Evolutionary conservation across 1,140 invertebrate species (phyloP), one percentile per base, ranked within the genome.

Genomic region (Solen grandis): DNA sequence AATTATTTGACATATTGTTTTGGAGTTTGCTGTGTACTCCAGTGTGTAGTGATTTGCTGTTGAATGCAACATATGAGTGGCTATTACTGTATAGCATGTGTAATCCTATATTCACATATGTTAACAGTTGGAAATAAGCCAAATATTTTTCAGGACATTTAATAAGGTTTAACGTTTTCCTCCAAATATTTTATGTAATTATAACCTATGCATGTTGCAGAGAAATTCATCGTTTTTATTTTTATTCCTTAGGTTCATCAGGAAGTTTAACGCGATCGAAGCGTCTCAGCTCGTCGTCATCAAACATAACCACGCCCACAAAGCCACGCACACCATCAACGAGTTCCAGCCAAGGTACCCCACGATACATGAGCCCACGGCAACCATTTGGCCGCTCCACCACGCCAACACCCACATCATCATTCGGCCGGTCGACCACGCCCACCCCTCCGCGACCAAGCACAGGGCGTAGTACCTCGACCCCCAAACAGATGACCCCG

Each of bases 191-290:
- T n/a, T n/a, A n/a, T n/a, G n/a, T n/a, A n/a, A n/a, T n/a, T n/a
- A n/a, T n/a, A n/a, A n/a, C n/a, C n/a, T n/a, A n/a, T n/a, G n/a
- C n/a, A n/a, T n/a, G n/a, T n/a, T n/a, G n/a, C n/a, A n/a, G n/a
- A n/a, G n/a, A n/a, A n/a, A n/a, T n/a, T n/a, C n/a, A n/a, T n/a
- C n/a, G n/a, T n/a, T n/a, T n/a, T n/a, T n/a, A n/a, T n/a, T n/a
- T n/a, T n/a, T n/a, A n/a, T n/a, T n/a, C n/a, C 38, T 22, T 41
- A 80, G 77, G 77, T 31, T 80, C 77, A 50, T 72, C 77, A 4
- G 77, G 77, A 46, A 80, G 77, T 31, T 38, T 80, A 46, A 52
- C 77, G 16, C 68, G 77, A 35, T 63, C 77, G 36, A 80, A 80
- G 19, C 77, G 77, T 55, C 50, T 80, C 33, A 80, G 77, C 35